Base-by-base conservation (phyloP, 2,113 vertebrate genomes). In the Pampusana beccarii region DNA sequence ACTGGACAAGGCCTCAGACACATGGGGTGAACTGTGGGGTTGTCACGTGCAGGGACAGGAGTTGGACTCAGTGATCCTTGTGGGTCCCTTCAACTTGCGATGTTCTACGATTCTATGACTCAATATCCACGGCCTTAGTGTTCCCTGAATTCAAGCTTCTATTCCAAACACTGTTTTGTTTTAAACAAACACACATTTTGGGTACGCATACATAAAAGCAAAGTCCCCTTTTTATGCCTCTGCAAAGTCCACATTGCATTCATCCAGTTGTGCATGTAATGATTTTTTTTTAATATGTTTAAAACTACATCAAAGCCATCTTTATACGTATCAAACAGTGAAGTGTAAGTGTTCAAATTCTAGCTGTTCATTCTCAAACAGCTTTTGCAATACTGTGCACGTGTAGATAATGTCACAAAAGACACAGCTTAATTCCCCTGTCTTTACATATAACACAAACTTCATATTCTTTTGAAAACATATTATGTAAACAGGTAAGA, bases 401-500 rank as follows among this genome's bases (percentile, higher is more conserved):
- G 6, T 40, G 34, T 40, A 70, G n/a, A 15, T 24, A 44, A 61
- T n/a, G 13, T 70, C 66, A 72, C 12, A 28, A 69, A 78, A 64
- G 20, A 80, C 23, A 70, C 13, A 21, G 19, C 33, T 87, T 50
- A 57, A 62, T 50, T 80, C 33, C 19, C 38, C 15, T 42, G 72
- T 75, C 10, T 64, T 80, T 74, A 51, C 29, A 44, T 14, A 6
- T 13, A 74, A 44, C 34, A 80, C 25, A 42, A 82, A 73, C 12
- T 79, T 80, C 4, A 21, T 36, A 13, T 15, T 77, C 50, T 87
- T 75, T 53, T 64, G 28, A 61, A 19, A 13, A 67, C 0, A 0
- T 8, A 50, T 66, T 82, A 78, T 12, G 20, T 87, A 92, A 97
- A 88, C n/a, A 36, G 90, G 82, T 36, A 93, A 73, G 54, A 83